A percentile compares a stretch with the other conserved stretches of the same genome.
phyloP scores from a whole-genome alignment of 2,888 invertebrate species.

The Pachydiplax longipennis region DNA sequence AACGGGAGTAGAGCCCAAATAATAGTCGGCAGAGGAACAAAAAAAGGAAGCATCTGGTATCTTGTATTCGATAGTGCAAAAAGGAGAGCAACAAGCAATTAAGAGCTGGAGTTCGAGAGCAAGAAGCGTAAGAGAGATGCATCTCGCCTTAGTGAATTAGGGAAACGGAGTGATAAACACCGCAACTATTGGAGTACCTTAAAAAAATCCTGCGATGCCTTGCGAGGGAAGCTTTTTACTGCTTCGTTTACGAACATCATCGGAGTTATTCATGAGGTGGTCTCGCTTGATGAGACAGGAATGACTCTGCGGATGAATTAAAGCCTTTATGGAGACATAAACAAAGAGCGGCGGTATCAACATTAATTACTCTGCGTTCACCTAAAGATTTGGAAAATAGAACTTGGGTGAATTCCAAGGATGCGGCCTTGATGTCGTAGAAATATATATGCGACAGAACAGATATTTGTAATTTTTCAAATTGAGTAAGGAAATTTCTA shows the following conservation, averaged over 20 bases:
- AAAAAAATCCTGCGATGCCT: background rate
- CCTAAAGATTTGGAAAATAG: too few species aligned
- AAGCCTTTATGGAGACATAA: too few species aligned
- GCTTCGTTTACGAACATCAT: background rate
- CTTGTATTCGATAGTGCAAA: background rate
- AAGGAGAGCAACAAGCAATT: background rate
- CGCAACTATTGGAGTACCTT: background rate
- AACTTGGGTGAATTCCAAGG: too few species aligned
- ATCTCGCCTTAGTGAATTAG: slow-evolving; percentile 21
- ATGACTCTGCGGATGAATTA: background rate
- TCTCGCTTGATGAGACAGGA: background rate
- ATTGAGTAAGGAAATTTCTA: too few species aligned
- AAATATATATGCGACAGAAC: too few species aligned
- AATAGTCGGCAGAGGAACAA: background rate
- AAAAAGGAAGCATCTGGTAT: background rate
- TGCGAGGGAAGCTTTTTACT: background rate
- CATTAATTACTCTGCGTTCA: too few species aligned
- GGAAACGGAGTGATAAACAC: slow-evolving; percentile 1
- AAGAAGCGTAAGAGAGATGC: slow-evolving; percentile 1
- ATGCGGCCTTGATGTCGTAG: too few species aligned
- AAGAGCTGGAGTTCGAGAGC: background rate
- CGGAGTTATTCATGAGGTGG: background rate
- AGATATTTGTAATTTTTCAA: too few species aligned
- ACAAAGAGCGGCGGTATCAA: too few species aligned
- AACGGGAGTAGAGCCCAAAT: background rate